Percentiles rank a stretch among this genome's conserved stretches.
phyloP scores from a whole-genome alignment of 2,888 invertebrate species.

The Fragum whitleyi region DNA sequence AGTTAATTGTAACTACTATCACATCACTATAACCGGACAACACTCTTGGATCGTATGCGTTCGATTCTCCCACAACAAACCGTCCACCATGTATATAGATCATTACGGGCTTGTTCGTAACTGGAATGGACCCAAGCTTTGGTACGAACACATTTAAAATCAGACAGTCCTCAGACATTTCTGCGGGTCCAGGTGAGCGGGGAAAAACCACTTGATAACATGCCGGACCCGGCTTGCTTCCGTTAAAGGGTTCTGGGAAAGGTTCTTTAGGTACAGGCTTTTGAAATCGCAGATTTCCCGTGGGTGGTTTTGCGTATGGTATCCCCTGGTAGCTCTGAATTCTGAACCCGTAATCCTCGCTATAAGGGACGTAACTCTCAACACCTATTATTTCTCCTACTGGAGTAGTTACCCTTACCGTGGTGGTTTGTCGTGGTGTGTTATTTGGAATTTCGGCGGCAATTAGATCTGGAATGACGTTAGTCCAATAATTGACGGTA shows the following conservation, averaged over 20 bases:
- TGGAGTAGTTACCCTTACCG: conserved; percentile 3
- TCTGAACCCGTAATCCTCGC: conserved; percentile 1
- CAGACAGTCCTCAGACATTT: conserved; percentile 6
- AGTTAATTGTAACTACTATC: conserved; percentile 68
- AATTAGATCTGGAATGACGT: not conserved
- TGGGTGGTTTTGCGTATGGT: not conserved
- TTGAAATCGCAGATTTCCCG: conserved; percentile 5
- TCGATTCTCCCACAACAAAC: conserved; percentile 1
- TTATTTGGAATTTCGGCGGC: not conserved
- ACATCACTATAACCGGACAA: conserved; percentile 54
- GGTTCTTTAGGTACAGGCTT: conserved; percentile 2
- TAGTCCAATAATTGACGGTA: conserved; percentile 11
- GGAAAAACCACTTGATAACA: not conserved
- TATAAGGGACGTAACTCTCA: conserved; percentile 23
- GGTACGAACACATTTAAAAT: conserved; percentile 3
- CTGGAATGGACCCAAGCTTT: not conserved
- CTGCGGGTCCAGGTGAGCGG: not conserved
- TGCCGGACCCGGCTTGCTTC: not conserved
- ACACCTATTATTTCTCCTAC: conserved; percentile 2
- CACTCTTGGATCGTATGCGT: conserved; percentile 33
- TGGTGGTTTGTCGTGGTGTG: not conserved
- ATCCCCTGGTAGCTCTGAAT: not conserved
- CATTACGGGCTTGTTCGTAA: conserved; percentile 10
- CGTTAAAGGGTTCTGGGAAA: not conserved
- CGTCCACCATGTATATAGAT: conserved; percentile 25